phyloP scores from a whole-genome alignment of 2,888 invertebrate species.

The Hypsopygia costalis region DNA sequence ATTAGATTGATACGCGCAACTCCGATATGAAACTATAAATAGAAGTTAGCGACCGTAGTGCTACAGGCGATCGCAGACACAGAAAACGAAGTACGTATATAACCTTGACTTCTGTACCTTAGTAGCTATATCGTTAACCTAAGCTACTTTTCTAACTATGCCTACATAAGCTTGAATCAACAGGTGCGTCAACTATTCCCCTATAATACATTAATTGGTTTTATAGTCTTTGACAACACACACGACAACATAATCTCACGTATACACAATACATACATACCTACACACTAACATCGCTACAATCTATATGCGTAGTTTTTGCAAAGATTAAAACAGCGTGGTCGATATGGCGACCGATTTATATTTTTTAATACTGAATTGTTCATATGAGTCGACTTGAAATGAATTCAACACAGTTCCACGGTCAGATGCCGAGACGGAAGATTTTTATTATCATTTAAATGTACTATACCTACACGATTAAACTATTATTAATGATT shows the following conservation, averaged over 20 bases:
- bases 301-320: conserved; percentile 50
- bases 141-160: too few relatives aligned
- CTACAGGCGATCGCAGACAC: too few relatives aligned
- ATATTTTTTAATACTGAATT: conserved; percentile 13
- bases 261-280: conserved; percentile 23
- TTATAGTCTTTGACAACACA: conserved; percentile 18
- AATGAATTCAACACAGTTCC: background rate
- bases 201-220: background rate
- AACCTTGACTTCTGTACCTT: too few relatives aligned
- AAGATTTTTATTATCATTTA: conserved; percentile 6
- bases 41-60: too few relatives aligned
- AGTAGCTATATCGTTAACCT: too few relatives aligned
- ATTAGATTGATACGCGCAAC: too few relatives aligned
- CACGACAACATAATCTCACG: conserved; percentile 18
- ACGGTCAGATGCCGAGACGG: conserved; percentile 7
- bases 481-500: too few relatives aligned
- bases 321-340: conserved; percentile 22
- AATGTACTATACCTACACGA: background rate
- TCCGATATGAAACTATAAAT: too few relatives aligned
- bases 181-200: background rate
- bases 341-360: conserved; percentile 35
- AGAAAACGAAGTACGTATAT: too few relatives aligned
- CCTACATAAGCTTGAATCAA: background rate
- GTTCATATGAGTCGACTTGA: background rate
- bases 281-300: conserved; percentile 20